Base-by-base conservation (phyloP, 1,140 invertebrate genomes). In the Drosophila tristis region DNA sequence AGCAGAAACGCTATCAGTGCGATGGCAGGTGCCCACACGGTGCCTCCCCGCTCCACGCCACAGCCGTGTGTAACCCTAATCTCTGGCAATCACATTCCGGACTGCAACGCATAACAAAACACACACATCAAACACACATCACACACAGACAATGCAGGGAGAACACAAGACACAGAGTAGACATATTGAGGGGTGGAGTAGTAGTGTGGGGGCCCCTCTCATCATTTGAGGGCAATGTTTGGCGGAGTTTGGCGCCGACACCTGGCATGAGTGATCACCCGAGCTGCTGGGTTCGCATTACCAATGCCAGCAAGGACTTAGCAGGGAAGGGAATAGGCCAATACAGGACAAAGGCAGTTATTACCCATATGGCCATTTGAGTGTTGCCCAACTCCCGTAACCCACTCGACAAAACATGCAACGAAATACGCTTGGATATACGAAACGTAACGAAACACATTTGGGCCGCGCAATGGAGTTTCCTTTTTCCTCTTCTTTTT, bases 211-310 rank as follows among this genome's bases (percentile, higher is more conserved):
- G 20, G 20, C 20, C 20, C 2, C 1, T 20, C 20, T 20, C 20
- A 20, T 20, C 20, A 2, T 20, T 20, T 1, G 20, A 20, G 2
- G 20, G 20, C 26, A 29, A 7, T 29, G 26, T 29, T 29, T 39
- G 35, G 35, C 4, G 35, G 35, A 4, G 35, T 35, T 35, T 35
- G 31, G 4, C 31, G 66, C 58, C 66, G 51, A 70, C 66, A 70
- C 66, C 66, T 70, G 66, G 51, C 66, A 66, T 74, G 71, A 74
- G 61, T 74, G 72, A 75, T 75, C 61, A 66, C 71, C 31, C 1
- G 35, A 11, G 60, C 72, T 66, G 35, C 62, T 35, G 55, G 56
- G 67, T 42, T 72, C 56, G 71, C 72, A 74, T 74, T 74, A 74
- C 31, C 72, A 74, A 74, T 74, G 71, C 72, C 74, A 75, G 74